phyloP scores from a whole-genome alignment of 2,113 vertebrate species.

The Leucosticte australis region DNA sequence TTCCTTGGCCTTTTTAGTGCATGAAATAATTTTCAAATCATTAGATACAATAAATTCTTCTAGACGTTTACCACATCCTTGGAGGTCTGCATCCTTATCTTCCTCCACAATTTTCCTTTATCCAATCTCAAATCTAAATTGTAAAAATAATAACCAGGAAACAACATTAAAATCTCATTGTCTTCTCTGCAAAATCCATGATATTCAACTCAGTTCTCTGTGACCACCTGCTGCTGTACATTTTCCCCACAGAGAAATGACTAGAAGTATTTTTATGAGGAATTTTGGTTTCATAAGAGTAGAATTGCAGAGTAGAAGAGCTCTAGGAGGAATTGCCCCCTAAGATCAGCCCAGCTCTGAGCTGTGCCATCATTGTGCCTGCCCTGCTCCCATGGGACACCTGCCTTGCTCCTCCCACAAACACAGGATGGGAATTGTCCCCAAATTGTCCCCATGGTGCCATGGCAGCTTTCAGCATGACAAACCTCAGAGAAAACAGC shows the following conservation, averaged over 20 bases:
- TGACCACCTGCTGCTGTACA: background rate
- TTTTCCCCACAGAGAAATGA: background rate
- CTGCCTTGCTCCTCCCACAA: background rate
- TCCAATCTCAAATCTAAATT: background rate
- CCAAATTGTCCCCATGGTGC: rapidly evolving
- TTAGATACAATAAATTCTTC: background rate
- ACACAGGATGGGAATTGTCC: background rate
- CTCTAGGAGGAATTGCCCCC: background rate
- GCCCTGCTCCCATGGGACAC: background rate
- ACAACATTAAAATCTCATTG: background rate
- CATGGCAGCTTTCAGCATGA: background rate
- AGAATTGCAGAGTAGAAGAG: background rate
- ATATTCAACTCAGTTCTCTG: background rate
- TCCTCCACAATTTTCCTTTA: background rate
- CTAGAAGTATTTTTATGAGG: background rate
- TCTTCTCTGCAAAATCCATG: background rate
- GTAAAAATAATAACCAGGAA: background rate
- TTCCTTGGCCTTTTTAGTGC: background rate
- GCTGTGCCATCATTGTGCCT: background rate
- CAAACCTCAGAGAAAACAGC: background rate
- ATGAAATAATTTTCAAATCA: background rate
- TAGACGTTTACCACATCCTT: background rate
- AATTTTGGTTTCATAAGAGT: background rate
- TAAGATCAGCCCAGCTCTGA: background rate
- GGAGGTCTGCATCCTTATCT: background rate